Conservation (phyloP, 2,113 vertebrate genomes). For the Donacobius atricapilla region DNA sequence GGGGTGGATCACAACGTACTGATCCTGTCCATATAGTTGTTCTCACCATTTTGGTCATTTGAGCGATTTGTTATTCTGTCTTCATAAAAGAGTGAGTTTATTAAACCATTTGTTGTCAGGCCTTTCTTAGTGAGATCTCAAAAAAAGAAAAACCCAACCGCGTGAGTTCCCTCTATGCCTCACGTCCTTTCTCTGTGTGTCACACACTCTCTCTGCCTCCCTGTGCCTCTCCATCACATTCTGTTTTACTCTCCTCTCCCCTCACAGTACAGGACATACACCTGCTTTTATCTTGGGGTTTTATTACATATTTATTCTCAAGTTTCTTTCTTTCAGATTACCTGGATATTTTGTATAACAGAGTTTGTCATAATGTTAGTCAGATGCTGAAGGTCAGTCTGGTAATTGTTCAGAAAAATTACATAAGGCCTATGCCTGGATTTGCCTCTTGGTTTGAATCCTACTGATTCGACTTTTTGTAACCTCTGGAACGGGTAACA, state of each 20-base stretch:
- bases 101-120: not conserved
- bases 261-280: not conserved
- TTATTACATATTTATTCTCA: not conserved
- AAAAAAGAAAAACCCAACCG: not conserved
- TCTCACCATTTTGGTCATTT: not conserved
- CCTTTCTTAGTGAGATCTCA: not conserved
- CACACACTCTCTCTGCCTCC: accelerated
- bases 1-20: accelerated
- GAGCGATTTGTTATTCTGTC: not conserved
- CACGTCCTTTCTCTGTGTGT: not conserved
- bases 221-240: accelerated
- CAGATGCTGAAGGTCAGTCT: not conserved
- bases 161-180: not conserved
- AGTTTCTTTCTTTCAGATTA: not conserved
- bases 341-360: not conserved
- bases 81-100: not conserved
- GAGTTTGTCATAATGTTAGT: not conserved
- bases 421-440: not conserved
- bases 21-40: not conserved
- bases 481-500: not conserved
- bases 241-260: not conserved
- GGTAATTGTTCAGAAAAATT: not conserved
- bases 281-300: not conserved
- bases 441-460: not conserved
- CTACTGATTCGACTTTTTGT: not conserved